Conservation (phyloP, 2,797 vertebrate genomes). For the Poliocrania exsul region DNA sequence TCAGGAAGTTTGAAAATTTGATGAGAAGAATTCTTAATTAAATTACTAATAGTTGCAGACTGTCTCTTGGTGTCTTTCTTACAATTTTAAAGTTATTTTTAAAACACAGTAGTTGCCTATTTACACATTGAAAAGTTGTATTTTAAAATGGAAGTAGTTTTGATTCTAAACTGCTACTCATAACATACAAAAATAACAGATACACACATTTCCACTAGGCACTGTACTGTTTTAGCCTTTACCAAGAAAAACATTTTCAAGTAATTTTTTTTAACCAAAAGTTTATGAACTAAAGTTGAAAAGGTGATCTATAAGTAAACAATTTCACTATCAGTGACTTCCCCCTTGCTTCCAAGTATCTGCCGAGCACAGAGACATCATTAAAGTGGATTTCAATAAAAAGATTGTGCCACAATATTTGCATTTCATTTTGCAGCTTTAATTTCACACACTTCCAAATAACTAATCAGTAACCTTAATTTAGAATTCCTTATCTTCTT, state of each 20-base stretch:
- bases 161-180: not conserved
- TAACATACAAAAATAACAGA: constrained; percentile 17
- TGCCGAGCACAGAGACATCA: not conserved
- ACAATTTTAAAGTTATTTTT: not conserved
- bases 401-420: not conserved
- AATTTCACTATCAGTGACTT: not conserved
- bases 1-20: not conserved
- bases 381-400: not conserved
- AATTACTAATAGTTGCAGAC: not conserved
- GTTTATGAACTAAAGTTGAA: not conserved
- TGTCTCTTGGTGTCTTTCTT: not conserved
- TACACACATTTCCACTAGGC: not conserved
- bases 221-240: not conserved
- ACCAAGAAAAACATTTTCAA: constrained; percentile 21
- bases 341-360: not conserved
- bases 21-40: not conserved
- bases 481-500: not conserved
- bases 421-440: not conserved
- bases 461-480: not conserved
- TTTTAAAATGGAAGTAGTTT: not conserved
- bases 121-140: not conserved
- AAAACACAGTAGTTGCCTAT: not conserved
- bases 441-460: not conserved
- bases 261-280: not conserved
- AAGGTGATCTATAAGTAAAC: constrained; percentile 6